Evolutionary conservation across 2,888 invertebrate species (phyloP).

Genomic region (Sinodicranocentrus sp.): DNA sequence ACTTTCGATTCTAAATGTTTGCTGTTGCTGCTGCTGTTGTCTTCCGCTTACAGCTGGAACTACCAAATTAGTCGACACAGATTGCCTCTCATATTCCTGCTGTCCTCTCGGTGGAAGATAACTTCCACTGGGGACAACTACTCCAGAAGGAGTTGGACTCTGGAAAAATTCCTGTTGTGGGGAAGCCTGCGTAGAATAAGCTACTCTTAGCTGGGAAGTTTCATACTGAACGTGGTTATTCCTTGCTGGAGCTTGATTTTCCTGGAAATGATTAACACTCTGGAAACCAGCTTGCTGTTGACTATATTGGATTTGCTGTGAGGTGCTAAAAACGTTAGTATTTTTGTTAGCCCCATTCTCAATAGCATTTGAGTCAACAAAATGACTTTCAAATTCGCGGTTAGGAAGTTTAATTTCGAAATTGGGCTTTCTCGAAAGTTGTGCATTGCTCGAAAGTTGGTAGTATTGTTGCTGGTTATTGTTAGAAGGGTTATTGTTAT

Average conservation of each 20-base stretch:
- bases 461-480: conserved; percentile 19
- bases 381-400: conserved; percentile 69
- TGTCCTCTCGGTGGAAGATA: conserved; percentile 22
- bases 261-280: background rate
- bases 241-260: no score
- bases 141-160: conserved; percentile 10
- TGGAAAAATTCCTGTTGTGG: conserved; percentile 27
- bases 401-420: conserved; percentile 61
- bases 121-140: conserved; percentile 5
- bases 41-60: conserved; percentile 21
- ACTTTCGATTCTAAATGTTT: background rate
- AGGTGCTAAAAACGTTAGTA: no score
- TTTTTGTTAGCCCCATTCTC: conserved; percentile 40
- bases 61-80: conserved; percentile 28
- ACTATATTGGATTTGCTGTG: background rate
- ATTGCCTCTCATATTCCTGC: conserved; percentile 17
- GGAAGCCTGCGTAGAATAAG: no score
- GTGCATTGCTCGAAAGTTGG: conserved; percentile 10
- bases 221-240: no score
- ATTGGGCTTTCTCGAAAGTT: conserved; percentile 8
- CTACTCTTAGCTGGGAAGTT: no score
- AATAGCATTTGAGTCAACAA: conserved; percentile 51
- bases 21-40: conserved; percentile 40
- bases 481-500: conserved; percentile 26
- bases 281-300: conserved; percentile 9